Conservation (phyloP, 2,797 vertebrate species). For the Menidia menidia region DNA sequence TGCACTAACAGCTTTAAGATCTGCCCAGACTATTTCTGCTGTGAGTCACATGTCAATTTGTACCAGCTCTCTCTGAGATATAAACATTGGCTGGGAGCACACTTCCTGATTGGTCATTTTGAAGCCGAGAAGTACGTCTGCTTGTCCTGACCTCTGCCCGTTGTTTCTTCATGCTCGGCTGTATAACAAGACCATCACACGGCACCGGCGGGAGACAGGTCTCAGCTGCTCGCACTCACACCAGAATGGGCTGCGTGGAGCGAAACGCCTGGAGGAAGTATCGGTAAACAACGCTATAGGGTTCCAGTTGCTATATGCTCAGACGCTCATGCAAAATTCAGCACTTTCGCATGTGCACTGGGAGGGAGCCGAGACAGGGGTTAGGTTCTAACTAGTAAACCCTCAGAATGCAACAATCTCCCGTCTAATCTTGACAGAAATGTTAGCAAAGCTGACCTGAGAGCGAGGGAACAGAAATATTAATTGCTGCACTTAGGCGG, state of each 20-base stretch:
- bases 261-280: slow-evolving; percentile 86
- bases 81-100: slow-evolving; percentile 58
- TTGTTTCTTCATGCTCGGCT: slow-evolving; percentile 70
- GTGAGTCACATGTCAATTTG: slow-evolving; percentile 68
- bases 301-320: slow-evolving; percentile 74
- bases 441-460: slow-evolving; percentile 62
- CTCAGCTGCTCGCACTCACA: slow-evolving; percentile 70
- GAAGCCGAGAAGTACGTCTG: slow-evolving; percentile 64
- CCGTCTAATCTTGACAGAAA: slow-evolving; percentile 57
- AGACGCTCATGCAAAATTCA: slow-evolving; percentile 80
- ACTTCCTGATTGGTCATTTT: slow-evolving; percentile 75
- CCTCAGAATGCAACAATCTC: slow-evolving; percentile 57
- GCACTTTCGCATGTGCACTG: slow-evolving; percentile 66
- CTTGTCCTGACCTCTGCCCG: slow-evolving; percentile 73
- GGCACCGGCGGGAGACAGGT: slow-evolving; percentile 64
- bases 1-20: slow-evolving; percentile 35
- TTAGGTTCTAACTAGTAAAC: slow-evolving; percentile 72
- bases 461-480: slow-evolving; percentile 61
- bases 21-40: slow-evolving; percentile 51
- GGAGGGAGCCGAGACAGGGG: slow-evolving; percentile 60
- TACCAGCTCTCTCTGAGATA: slow-evolving; percentile 44
- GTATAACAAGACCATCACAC: slow-evolving; percentile 76
- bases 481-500: slow-evolving; percentile 68
- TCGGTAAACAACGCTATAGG: slow-evolving; percentile 86
- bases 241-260: slow-evolving; percentile 60